Base-by-base conservation (phyloP, 2,888 invertebrate genomes). In the Nyleta sp. region DNA sequence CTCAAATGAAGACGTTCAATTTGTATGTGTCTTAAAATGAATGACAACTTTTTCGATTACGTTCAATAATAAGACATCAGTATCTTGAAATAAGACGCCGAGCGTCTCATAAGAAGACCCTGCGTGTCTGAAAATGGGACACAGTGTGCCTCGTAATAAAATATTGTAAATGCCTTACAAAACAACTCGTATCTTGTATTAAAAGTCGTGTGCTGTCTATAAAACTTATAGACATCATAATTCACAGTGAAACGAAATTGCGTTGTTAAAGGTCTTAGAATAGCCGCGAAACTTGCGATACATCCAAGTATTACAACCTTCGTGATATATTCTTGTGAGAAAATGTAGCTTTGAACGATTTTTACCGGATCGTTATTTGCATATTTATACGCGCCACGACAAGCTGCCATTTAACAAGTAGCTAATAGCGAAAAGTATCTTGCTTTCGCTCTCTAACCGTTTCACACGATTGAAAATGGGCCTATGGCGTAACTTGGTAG, bases 371-470 rank as follows among this genome's bases (percentile, higher is more conserved):
- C 31, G 35, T 42, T 18, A 70, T 70, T 75, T 70, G 44, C 70
- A 70, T 70, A 64, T 71, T 76, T 64, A 76, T 76, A 46, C 33
- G 59, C 28, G 40, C 28, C 53, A 60, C 24, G 71, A 77, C 77
- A 77, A 71, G 71, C 71, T 77, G 60, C 71, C 77, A 71, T 65
- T 77, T 71, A 77, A 76, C 71, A 65, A 71, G 70, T 65, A 71
- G 76, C 70, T 71, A 71, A 76, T 76, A 71, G 59, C 57, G 53
- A 71, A 76, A 78, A 78, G 38, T 50, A 44, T 57, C 35, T 71
- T 18, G 65, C 72, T 67, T 72, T 72, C 71, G 67, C 72, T 77
- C 77, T 72, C 67, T 77, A 77, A 77, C 67, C 67, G 77, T 42
- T 78, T 73, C 73, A 33, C 73, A 64, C 73, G 72, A 78, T 46